Percentiles rank a stretch among this genome's conserved stretches.
phyloP scores from a whole-genome alignment of 2,888 invertebrate genomes.

The Tenthredo mesomela region DNA sequence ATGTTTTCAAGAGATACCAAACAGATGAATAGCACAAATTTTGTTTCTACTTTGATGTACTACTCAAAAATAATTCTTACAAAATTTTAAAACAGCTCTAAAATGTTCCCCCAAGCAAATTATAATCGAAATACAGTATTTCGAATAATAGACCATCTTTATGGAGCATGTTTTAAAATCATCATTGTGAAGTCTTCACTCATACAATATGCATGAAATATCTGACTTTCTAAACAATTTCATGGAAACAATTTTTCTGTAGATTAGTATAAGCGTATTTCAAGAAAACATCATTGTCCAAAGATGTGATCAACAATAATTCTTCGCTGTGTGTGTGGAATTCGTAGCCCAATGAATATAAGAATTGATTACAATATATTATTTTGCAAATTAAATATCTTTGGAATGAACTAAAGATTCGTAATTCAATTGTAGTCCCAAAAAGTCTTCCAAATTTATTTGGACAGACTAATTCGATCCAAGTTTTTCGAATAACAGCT shows the following conservation, averaged over 20 bases:
- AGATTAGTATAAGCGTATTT: neutral
- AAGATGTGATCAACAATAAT: neutral
- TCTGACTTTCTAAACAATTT: neutral
- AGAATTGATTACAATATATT: neutral
- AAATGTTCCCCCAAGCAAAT: too few species aligned
- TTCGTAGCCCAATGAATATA: neutral
- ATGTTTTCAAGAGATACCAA: neutral
- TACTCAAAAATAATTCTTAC: neutral
- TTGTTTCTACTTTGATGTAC: neutral
- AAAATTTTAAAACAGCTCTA: neutral
- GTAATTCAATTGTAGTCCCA: neutral
- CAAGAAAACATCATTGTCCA: conserved; percentile 14
- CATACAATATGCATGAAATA: neutral
- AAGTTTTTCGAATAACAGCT: neutral
- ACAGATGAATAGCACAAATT: neutral
- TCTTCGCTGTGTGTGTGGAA: neutral
- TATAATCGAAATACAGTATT: neutral
- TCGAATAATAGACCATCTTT: neutral
- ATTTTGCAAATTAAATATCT: neutral
- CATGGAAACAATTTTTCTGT: neutral
- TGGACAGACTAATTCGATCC: neutral
- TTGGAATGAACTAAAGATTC: neutral
- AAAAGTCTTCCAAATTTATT: neutral
- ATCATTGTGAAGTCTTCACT: neutral
- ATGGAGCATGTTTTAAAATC: neutral